Conservation (phyloP, 2,888 invertebrate species). For the Drosophila histrio region DNA sequence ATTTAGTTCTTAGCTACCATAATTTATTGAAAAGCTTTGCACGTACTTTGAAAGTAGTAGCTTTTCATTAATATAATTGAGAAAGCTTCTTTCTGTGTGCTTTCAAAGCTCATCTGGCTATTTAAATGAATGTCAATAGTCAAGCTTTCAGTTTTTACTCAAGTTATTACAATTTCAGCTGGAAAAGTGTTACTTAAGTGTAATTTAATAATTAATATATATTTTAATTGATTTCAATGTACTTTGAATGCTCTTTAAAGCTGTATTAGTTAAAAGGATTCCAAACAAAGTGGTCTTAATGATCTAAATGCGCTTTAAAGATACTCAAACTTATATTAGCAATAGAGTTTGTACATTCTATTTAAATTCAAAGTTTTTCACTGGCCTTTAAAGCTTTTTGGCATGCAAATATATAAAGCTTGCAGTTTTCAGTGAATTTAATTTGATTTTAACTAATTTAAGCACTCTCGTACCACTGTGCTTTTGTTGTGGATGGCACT, state of each 20-base stretch:
- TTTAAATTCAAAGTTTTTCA: not conserved
- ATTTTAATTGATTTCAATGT: not conserved
- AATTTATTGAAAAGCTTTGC: too few relatives aligned
- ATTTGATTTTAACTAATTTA: not conserved
- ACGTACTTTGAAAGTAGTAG: too few relatives aligned
- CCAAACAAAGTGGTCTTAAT: not conserved
- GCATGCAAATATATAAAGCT: not conserved
- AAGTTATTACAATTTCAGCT: too few relatives aligned
- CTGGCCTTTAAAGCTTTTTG: not conserved
- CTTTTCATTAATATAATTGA: too few relatives aligned
- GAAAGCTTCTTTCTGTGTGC: too few relatives aligned
- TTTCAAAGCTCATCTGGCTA: too few relatives aligned
- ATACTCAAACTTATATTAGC: not conserved
- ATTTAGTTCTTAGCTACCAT: too few relatives aligned
- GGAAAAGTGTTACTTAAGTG: not conserved
- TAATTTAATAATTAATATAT: not conserved
- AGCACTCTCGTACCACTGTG: constrained; percentile 36
- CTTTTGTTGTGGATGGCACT: constrained; percentile 29
- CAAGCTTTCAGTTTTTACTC: too few relatives aligned
- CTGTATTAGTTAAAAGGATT: rapidly evolving
- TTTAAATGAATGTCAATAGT: too few relatives aligned
- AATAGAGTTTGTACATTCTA: not conserved
- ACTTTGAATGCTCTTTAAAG: not conserved
- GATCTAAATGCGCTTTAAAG: not conserved
- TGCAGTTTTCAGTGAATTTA: not conserved